phyloP scores from a whole-genome alignment of 1,140 invertebrate species.

The Drosophila sturtevanti region DNA sequence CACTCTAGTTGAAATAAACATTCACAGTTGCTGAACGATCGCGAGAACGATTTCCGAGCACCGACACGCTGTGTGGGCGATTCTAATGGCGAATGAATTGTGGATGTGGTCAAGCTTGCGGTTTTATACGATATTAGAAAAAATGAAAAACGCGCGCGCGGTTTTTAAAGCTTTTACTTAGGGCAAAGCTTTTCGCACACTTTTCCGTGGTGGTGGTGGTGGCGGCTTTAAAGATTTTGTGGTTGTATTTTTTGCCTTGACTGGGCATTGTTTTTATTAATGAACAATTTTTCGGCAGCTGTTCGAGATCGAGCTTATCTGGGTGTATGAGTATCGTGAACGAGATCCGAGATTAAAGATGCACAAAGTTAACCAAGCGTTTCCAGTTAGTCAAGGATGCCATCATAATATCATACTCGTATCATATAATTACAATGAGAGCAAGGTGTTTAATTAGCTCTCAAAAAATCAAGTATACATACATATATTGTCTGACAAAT shows the following conservation, averaged over 20 bases:
- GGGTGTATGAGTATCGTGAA: slow-evolving; percentile 1
- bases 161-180: slow-evolving; percentile 20
- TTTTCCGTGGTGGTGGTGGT: slow-evolving; percentile 18
- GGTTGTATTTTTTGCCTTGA: slow-evolving; percentile 10
- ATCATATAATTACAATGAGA: slow-evolving; percentile 49
- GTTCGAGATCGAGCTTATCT: slow-evolving; percentile 66
- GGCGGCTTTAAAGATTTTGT: slow-evolving; percentile 23
- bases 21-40: not conserved
- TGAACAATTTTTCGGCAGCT: slow-evolving; percentile 63
- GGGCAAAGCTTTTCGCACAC: slow-evolving; percentile 42
- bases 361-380: slow-evolving; percentile 46
- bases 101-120: slow-evolving; percentile 73
- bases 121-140: slow-evolving; percentile 69
- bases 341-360: slow-evolving; percentile 34
- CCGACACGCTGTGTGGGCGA: slow-evolving; percentile 59
- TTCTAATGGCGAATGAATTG: slow-evolving; percentile 77
- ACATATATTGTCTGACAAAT: not conserved
- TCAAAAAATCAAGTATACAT: too few species aligned
- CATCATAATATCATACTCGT: slow-evolving; percentile 27
- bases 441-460: slow-evolving; percentile 19
- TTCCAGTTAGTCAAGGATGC: slow-evolving; percentile 66
- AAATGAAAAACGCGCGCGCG: slow-evolving; percentile 36
- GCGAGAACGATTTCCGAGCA: slow-evolving; percentile 50
- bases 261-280: slow-evolving; percentile 49
- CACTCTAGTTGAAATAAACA: not conserved